Conservation (phyloP, 2,113 vertebrate genomes). For the Numida meleagris region DNA sequence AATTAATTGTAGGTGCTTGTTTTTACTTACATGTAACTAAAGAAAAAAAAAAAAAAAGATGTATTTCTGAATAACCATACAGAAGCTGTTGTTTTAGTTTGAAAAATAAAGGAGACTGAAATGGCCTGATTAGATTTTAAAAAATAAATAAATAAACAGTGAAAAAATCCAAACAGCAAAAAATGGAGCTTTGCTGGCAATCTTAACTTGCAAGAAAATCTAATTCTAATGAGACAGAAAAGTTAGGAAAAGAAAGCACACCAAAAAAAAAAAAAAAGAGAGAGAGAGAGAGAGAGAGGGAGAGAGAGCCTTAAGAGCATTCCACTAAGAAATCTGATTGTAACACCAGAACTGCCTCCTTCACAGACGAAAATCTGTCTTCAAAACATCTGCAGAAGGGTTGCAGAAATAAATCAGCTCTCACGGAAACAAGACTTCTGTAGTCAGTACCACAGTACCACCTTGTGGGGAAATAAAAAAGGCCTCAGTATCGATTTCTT, state of each 20-base stretch:
- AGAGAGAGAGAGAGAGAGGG: no score
- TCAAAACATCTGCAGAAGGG: constrained; percentile 54
- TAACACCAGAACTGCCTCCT: constrained; percentile 44
- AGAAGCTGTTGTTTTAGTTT: not conserved
- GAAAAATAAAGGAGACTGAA: not conserved
- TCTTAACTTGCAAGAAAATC: not conserved
- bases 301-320: not conserved
- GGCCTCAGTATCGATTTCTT: not conserved
- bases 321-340: constrained; percentile 33
- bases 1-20: not conserved
- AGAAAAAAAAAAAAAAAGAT: accelerated
- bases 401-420: constrained; percentile 53
- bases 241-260: not conserved
- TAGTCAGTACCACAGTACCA: constrained; percentile 79
- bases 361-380: constrained; percentile 60
- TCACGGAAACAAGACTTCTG: not conserved
- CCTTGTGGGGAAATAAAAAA: constrained; percentile 74
- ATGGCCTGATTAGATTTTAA: not conserved
- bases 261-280: not conserved
- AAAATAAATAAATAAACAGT: not conserved
- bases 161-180: not conserved
- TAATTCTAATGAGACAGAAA: not conserved
- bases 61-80: not conserved
- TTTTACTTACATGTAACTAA: not conserved
- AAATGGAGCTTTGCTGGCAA: not conserved